Conservation (phyloP, 2,113 vertebrate species). For the Ifrita kowaldi region DNA sequence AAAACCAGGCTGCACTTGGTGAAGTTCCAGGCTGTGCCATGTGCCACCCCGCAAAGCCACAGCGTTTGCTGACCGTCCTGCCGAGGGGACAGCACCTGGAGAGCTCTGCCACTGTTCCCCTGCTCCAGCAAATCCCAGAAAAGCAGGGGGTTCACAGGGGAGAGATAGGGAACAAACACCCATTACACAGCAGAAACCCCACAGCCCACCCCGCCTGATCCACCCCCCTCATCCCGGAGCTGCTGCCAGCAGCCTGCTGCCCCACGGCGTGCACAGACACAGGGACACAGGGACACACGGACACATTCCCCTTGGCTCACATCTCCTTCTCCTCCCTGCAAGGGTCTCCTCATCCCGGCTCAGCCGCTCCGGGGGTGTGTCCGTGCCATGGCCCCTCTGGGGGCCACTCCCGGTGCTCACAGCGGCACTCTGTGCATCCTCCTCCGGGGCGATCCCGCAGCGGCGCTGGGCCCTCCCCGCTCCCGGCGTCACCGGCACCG, state of each 20-base stretch:
- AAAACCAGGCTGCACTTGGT: background rate
- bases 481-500: slow-evolving; percentile 52
- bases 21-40: background rate
- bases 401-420: background rate
- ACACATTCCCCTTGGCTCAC: fast-evolving
- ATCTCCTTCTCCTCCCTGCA: background rate
- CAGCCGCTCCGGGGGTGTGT: fast-evolving
- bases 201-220: background rate
- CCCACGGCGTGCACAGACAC: background rate
- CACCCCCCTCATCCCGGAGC: fast-evolving
- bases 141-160: background rate
- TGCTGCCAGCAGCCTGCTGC: background rate
- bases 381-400: background rate
- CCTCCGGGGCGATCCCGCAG: background rate
- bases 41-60: background rate
- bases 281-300: background rate
- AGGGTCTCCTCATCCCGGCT: background rate
- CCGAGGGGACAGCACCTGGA: background rate
- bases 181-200: background rate
- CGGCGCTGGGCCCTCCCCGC: background rate
- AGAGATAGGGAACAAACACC: fast-evolving
- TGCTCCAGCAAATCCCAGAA: background rate
- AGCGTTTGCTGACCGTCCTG: background rate
- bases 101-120: background rate
- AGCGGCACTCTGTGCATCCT: slow-evolving; percentile 7